Base-by-base conservation (phyloP, 2,888 invertebrate genomes). In the Ditula angustiorana region DNA sequence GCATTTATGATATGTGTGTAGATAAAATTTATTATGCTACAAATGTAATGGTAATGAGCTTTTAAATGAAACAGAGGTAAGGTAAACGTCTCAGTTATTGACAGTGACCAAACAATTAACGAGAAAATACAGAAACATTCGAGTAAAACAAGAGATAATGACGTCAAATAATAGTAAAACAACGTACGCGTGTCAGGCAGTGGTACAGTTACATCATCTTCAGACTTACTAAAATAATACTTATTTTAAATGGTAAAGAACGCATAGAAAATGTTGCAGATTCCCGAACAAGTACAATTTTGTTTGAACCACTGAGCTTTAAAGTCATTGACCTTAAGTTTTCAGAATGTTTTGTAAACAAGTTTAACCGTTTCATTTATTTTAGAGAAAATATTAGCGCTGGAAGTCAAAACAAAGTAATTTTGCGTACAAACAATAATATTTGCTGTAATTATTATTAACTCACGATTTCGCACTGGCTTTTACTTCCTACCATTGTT, bases 341-440 rank as follows among this genome's bases (percentile, higher is more conserved):
- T 80, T 76, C 72, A 70, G 35, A 37, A 70, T 78, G 76, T 79
- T 79, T 68, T 76, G 79, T 72, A 77, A 82, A 80, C 78, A 78
- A 71, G 69, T 67, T 72, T 72, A 74, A 72, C 70, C 67, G 70
- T 73, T 73, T 62, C 70, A 74, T 69, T 53, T 70, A 70, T 66
- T 69, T 49, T 21, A 53, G 46, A 47, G 28, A 41, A 24, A 47
- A 64, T 53, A 53, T 52, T 52, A 23, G 53, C 21, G 10, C 11
- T 19, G 13, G 16, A 30, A 64, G 64, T 59, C 58, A 53, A 57
- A 46, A 57, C 57, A 52, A 50, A 28, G 50, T 63, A 52, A 63
- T 52, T 58, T 57, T 50, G 44, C 24, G 11, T 2, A 44, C 57
- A 26, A 63, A 53, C 35, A 24, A 23, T 46, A 46, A 41, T 30